phyloP scores from a whole-genome alignment of 2,797 vertebrate genomes.

The Mycteria americana region DNA sequence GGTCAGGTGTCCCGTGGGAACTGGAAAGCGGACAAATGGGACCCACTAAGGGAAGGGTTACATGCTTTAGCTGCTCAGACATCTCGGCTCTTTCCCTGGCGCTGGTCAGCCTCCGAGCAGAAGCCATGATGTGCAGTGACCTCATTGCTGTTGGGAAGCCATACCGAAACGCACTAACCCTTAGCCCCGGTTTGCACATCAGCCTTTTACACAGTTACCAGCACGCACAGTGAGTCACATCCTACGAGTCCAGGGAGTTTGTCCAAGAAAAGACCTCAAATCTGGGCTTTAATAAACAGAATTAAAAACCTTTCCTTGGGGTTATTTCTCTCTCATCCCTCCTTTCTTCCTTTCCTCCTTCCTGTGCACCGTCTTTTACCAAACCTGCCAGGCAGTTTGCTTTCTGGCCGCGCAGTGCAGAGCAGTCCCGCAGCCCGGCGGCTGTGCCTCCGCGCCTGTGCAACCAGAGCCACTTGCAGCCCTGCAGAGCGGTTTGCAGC shows the following conservation, averaged over 20 bases:
- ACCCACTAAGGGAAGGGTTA: neutral
- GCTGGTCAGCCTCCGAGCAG: neutral
- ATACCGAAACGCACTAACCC: neutral
- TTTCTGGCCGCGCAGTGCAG: rapidly evolving
- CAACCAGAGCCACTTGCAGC: neutral
- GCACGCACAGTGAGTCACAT: neutral
- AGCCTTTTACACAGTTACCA: neutral
- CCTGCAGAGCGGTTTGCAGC: neutral
- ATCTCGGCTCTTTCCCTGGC: neutral
- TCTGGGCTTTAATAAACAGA: neutral
- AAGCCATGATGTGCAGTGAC: neutral
- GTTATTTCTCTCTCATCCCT: neutral
- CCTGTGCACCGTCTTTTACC: neutral
- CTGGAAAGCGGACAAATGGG: neutral
- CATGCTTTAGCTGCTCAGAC: neutral
- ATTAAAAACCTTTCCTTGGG: neutral
- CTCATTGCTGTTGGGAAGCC: neutral
- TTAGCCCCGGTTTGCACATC: neutral
- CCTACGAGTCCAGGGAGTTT: neutral
- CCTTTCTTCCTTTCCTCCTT: neutral
- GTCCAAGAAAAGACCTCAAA: neutral
- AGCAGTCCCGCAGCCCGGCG: rapidly evolving
- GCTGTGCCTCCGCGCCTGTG: rapidly evolving
- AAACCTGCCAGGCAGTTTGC: rapidly evolving
- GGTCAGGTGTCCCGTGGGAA: neutral